These are phyloP conservation scores for Heliconius erato DNA, from an alignment of 2,888 invertebrate genomes.

Conservation along the genomic window DNA sequence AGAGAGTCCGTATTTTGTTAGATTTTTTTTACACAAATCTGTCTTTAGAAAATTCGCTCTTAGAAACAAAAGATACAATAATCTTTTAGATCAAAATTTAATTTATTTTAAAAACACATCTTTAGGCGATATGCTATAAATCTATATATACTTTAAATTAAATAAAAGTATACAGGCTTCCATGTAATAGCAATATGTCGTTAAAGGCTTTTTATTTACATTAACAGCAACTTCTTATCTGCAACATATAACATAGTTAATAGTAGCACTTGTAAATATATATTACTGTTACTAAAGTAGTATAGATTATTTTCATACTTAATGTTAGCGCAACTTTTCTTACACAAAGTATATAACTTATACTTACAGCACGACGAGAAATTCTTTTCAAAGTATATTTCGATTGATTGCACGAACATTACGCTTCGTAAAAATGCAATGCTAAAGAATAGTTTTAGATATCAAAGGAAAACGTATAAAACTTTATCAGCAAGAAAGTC, in stretches of 20 bases:
- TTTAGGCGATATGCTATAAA: too few relatives aligned
- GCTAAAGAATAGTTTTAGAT: conserved; percentile 24
- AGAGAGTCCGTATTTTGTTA: not conserved
- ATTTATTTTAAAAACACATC: too few relatives aligned
- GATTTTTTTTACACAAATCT: not conserved
- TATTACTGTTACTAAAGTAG: not conserved
- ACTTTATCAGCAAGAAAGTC: conserved; percentile 19
- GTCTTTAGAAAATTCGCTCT: not conserved
- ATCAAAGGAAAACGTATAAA: conserved; percentile 28
- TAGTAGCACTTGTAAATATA: not conserved
- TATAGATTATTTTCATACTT: not conserved
- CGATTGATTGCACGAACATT: conserved; percentile 20
- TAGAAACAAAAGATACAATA: too few relatives aligned
- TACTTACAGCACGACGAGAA: conserved; percentile 5
- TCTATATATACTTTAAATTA: too few relatives aligned
- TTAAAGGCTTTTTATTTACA: not conserved
- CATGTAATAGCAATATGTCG: too few relatives aligned
- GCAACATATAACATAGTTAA: not conserved
- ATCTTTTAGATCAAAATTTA: too few relatives aligned
- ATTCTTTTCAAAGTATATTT: conserved; percentile 25
- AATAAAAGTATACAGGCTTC: too few relatives aligned
- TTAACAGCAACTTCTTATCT: not conserved
- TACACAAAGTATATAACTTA: not conserved
- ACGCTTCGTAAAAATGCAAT: conserved; percentile 26
- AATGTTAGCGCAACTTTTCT: not conserved